phyloP scores from a whole-genome alignment of 2,113 vertebrate species.

The Trachemys scripta region DNA sequence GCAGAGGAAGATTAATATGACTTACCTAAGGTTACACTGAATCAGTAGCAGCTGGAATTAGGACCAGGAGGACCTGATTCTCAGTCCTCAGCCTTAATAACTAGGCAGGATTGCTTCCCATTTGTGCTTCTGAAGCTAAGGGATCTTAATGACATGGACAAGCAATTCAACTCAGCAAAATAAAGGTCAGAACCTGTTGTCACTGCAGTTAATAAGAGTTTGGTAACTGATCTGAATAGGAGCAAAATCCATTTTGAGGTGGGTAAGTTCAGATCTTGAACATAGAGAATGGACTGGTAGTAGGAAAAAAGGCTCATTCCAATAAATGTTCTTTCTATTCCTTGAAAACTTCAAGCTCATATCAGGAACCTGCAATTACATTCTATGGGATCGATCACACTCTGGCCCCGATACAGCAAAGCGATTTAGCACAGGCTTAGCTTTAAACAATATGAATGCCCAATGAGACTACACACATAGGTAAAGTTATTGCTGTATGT shows the following conservation, averaged over 20 bases:
- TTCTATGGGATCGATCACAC: neutral
- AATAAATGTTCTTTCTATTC: neutral
- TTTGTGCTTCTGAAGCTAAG: neutral
- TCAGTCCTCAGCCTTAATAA: slow-evolving; percentile 55
- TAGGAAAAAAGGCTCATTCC: neutral
- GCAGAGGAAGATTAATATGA: neutral
- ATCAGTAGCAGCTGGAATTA: slow-evolving; percentile 26
- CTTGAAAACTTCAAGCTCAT: neutral
- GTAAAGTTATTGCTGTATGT: neutral
- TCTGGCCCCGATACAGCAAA: neutral
- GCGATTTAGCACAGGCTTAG: neutral
- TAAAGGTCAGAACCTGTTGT: slow-evolving; percentile 14
- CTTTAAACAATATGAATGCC: neutral
- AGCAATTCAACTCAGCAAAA: slow-evolving; percentile 26
- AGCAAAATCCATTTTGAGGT: neutral
- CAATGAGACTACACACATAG: neutral
- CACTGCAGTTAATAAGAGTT: neutral
- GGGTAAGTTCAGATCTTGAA: neutral
- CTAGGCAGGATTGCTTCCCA: slow-evolving; percentile 2
- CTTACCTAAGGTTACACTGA: slow-evolving; percentile 41
- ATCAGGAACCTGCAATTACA: neutral
- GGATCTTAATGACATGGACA: slow-evolving; percentile 13
- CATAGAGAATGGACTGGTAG: neutral
- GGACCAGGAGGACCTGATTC: slow-evolving; percentile 23
- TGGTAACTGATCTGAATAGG: slow-evolving; percentile 25